A percentile compares a stretch with the other conserved stretches of the same genome.
Conservation (phyloP, 2,888 invertebrate species). For the Drosophila greeni region DNA sequence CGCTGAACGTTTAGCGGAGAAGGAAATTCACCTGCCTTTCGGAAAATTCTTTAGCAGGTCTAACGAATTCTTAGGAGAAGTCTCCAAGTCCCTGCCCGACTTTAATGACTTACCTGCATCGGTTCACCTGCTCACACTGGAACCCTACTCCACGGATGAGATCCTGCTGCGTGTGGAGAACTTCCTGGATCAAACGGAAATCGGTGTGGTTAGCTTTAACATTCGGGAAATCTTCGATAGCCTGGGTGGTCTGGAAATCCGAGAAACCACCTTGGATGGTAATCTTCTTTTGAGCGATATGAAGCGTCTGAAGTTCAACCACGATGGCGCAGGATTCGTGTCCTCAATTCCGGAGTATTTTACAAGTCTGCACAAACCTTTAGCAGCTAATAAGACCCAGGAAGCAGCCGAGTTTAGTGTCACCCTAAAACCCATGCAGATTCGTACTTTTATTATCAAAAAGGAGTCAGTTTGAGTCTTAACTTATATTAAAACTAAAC, state of each 20-base stretch:
- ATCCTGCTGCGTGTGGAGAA: conserved; percentile 88
- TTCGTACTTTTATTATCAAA: conserved; percentile 29
- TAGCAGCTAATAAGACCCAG: conserved; percentile 49
- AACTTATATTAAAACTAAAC: no score
- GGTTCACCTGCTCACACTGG: conserved; percentile 87
- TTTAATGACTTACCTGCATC: conserved; percentile 81
- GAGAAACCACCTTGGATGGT: conserved; percentile 85
- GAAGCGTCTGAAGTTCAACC: conserved; percentile 70
- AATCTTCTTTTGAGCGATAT: conserved; percentile 82
- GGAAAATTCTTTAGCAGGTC: conserved; percentile 81
- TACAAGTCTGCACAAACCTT: conserved; percentile 52
- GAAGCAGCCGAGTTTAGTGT: conserved; percentile 57
- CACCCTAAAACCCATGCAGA: conserved; percentile 22
- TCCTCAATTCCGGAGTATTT: conserved; percentile 51
- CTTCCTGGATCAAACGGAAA: conserved; percentile 83
- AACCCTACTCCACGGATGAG: conserved; percentile 84
- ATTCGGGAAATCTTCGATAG: conserved; percentile 80
- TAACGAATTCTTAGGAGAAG: conserved; percentile 76
- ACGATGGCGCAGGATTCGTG: conserved; percentile 47
- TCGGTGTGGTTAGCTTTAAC: conserved; percentile 59
- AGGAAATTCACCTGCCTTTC: conserved; percentile 81
- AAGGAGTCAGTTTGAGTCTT: not conserved
- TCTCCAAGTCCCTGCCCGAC: conserved; percentile 75
- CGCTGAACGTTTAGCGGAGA: conserved; percentile 79
- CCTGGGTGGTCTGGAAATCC: conserved; percentile 80